These are phyloP conservation scores for Drosophila kanekoi DNA, from an alignment of 2,888 invertebrate genomes.

Conservation along the genomic window DNA sequence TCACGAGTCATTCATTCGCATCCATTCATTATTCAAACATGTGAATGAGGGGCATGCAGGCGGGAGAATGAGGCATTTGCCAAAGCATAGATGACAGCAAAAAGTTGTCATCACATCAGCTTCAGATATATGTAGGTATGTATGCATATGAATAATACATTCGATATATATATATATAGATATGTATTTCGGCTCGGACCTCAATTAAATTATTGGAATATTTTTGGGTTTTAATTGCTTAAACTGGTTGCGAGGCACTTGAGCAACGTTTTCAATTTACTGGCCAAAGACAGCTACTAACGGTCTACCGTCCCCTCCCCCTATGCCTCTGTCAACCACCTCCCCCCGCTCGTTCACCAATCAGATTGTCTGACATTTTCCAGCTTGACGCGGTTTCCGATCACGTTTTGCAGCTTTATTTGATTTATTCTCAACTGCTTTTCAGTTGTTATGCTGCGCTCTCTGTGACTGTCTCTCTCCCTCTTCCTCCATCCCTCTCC, in stretches of 20 bases:
- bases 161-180: not conserved
- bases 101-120: conserved; percentile 17
- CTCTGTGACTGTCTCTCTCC: conserved; percentile 20
- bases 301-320: too few relatives aligned
- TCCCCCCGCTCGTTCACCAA: not conserved
- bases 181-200: conserved; percentile 7
- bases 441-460: conserved; percentile 13
- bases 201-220: conserved; percentile 34
- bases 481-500: not conserved
- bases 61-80: not conserved
- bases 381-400: conserved; percentile 48
- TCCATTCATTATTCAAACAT: conserved; percentile 62
- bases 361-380: not conserved
- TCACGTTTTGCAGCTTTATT: conserved; percentile 73
- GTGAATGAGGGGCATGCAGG: conserved; percentile 13
- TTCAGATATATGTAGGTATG: not conserved
- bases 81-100: conserved; percentile 5
- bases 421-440: conserved; percentile 66
- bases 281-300: too few relatives aligned
- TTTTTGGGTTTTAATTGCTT: conserved; percentile 20
- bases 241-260: conserved; percentile 26
- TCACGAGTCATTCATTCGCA: conserved; percentile 50
- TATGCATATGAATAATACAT: not conserved
- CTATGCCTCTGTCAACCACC: not conserved
- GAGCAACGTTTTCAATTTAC: conserved; percentile 11